Conservation (phyloP, 2,113 vertebrate species). For the Myotis yumanensis region DNA sequence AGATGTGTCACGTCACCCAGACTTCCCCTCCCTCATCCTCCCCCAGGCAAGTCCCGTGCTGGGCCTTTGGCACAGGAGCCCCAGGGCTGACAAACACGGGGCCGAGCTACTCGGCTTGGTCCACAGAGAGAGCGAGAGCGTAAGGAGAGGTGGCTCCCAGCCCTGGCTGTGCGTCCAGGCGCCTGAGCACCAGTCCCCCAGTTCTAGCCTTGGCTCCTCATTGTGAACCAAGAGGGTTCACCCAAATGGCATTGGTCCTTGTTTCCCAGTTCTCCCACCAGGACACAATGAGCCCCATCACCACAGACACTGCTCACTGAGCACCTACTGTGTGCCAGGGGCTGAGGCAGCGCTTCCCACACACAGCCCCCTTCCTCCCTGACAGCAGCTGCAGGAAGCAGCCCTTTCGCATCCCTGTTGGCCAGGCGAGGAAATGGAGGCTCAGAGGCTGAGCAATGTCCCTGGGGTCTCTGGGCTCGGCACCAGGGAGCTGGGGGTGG, state of each 20-base stretch:
- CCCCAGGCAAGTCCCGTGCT: background rate
- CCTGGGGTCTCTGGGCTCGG: background rate
- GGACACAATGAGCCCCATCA: background rate
- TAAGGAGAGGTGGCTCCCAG: accelerated
- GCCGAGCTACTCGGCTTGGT: background rate
- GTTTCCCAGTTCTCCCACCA: background rate
- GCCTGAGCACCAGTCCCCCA: background rate
- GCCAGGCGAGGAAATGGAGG: background rate
- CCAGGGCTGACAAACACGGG: accelerated
- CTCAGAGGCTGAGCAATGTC: background rate
- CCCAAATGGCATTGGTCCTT: background rate
- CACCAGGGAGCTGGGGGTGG: background rate
- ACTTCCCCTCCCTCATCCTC: background rate
- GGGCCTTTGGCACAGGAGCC: background rate
- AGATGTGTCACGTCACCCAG: no score
- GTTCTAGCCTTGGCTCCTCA: background rate
- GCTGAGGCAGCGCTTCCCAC: background rate
- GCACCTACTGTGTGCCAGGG: background rate
- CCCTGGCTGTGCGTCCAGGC: accelerated
- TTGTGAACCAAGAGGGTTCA: background rate
- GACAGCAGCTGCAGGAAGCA: background rate
- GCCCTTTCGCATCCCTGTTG: background rate
- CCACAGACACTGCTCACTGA: background rate
- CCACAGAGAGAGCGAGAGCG: background rate
- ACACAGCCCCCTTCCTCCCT: background rate